Evolutionary conservation across 2,113 vertebrate genomes (phyloP), one percentile per base, ranked within the genome.

Genomic region (Eolophus roseicapilla): DNA sequence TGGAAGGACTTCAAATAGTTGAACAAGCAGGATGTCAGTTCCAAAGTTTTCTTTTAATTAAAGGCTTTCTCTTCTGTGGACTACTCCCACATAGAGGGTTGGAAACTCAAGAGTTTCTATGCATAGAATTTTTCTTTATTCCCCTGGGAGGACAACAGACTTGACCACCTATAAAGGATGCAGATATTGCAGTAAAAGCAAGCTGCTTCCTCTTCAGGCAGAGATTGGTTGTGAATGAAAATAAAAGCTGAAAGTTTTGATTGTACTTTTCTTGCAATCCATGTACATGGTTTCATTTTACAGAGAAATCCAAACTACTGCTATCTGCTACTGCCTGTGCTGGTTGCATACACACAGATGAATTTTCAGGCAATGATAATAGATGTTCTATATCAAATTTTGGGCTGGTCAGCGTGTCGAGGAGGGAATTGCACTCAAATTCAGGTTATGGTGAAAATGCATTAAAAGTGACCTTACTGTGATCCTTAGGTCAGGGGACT

Each of bases 11-110:
- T 68, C 57, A 88, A 75, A 78, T 52, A 82, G 57, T 52, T 91
- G 81, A 86, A 47, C 67, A 91, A 79, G 77, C 52, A 75, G 46
- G 52, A 35, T 31, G 92, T 76, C 49, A 79, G 41, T 71, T 92
- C 82, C 67, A 18, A 46, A 82, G 75, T 62, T 13, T 75, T 37
- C 75, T 93, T 93, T 95, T 93, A 95, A 91, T 93, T 93, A 93
- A 89, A 79, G 67, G 50, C 63, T 91, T 65, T 93, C 47, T 83
- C 35, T 71, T 82, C 31, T 70, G 57, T 2, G 4, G 57, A 13
- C 84, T 88, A 41, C 65, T 91, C 81, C 91, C 85, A 89, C 88
- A 6, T 19, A 43, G 67, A 62, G 52, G n/a, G 43, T 6, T 95
- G 77, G 77, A 86, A 95, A 57, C 62, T 89, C 62, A 0, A 37